phyloP scores from a whole-genome alignment of 2,888 invertebrate species.

The Pollenia amentaria region DNA sequence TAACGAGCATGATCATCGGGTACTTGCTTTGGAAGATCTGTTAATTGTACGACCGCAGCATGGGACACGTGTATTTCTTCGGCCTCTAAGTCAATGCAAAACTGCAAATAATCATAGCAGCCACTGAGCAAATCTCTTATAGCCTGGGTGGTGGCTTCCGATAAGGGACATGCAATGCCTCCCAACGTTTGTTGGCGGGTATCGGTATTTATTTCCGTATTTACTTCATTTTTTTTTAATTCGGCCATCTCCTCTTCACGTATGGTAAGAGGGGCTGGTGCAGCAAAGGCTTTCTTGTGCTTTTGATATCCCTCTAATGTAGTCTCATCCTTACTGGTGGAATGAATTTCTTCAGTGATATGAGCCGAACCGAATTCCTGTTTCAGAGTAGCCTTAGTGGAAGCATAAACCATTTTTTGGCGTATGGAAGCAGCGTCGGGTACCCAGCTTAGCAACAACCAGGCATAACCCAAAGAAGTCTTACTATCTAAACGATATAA shows the following conservation, averaged over 20 bases:
- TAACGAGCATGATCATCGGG: constrained; percentile 92
- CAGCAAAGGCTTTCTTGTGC: constrained; percentile 90
- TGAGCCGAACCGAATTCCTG: constrained; percentile 97
- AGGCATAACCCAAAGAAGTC: constrained; percentile 93
- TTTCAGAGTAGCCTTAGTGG: constrained; percentile 92
- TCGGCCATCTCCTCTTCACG: constrained; percentile 94
- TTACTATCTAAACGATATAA: constrained; percentile 93
- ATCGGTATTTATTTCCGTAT: constrained; percentile 91
- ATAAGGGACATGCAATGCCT: constrained; percentile 95
- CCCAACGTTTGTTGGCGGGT: constrained; percentile 95
- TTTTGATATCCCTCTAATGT: constrained; percentile 92
- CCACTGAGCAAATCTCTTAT: constrained; percentile 90
- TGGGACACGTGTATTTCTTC: constrained; percentile 94
- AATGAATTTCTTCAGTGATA: constrained; percentile 97
- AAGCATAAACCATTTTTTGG: constrained; percentile 77
- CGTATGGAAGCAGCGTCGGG: constrained; percentile 96
- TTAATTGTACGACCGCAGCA: constrained; percentile 88
- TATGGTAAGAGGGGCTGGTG: constrained; percentile 95
- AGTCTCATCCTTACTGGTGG: constrained; percentile 93
- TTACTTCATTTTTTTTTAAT: constrained; percentile 89
- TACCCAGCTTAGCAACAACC: constrained; percentile 97
- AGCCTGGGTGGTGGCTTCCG: constrained; percentile 91
- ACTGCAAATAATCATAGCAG: constrained; percentile 94
- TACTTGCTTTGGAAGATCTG: constrained; percentile 90
- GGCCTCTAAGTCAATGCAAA: constrained; percentile 85